Percentiles rank a stretch among this genome's conserved stretches.
Evolutionary conservation across 2,113 vertebrate genomes (phyloP).

Genomic region (Oenanthe oenanthe): DNA sequence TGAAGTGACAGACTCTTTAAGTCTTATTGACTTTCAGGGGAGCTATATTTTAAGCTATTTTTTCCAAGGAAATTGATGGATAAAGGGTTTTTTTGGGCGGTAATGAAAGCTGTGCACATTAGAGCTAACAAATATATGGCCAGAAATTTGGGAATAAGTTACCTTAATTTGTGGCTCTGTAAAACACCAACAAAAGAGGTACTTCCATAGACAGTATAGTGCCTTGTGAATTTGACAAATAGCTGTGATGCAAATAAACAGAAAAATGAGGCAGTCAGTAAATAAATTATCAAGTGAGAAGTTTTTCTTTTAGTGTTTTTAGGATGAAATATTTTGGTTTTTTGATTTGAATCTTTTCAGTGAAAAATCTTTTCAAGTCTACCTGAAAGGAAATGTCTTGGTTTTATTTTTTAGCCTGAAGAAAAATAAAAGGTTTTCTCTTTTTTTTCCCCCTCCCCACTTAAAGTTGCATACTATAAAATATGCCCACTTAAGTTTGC

Average conservation of each 20-base stretch:
- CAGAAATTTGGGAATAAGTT: not conserved
- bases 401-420: not conserved
- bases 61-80: not conserved
- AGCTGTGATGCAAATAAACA: not conserved
- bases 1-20: not conserved
- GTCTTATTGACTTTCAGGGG: not conserved
- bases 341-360: not conserved
- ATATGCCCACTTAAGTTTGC: not conserved
- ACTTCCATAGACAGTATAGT: not conserved
- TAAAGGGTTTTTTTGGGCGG: not conserved
- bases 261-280: not conserved
- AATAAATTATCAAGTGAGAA: not conserved
- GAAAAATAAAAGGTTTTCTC: not conserved
- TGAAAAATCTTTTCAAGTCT: not conserved
- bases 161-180: not conserved
- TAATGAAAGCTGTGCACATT: not conserved
- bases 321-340: not conserved
- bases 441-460: rapidly evolving
- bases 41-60: not conserved
- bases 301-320: not conserved
- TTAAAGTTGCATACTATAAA: not conserved
- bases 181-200: not conserved
- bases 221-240: not conserved
- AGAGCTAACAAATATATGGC: not conserved
- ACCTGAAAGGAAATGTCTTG: not conserved